phyloP scores from a whole-genome alignment of 2,797 vertebrate species.

The Bovichtus variegatus region DNA sequence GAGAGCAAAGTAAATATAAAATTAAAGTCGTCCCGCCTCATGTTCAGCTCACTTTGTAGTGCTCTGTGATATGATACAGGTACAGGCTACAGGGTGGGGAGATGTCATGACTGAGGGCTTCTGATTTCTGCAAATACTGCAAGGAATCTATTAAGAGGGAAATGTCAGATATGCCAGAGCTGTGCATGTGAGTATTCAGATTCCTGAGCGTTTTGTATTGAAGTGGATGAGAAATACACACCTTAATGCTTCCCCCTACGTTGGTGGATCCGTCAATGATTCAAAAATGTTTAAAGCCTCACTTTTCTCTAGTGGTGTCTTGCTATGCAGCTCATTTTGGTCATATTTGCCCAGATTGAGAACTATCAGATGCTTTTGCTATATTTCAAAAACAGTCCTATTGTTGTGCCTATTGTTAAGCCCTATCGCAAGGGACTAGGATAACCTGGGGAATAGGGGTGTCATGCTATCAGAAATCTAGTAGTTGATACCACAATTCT shows the following conservation, averaged over 20 bases:
- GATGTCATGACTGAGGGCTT: conserved; percentile 49
- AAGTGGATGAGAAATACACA: conserved; percentile 20
- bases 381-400: not conserved
- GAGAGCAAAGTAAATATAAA: conserved; percentile 39
- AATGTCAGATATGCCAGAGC: conserved; percentile 52
- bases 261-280: not conserved
- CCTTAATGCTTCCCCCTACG: not conserved
- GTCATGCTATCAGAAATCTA: too few species aligned
- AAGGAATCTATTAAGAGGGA: conserved; percentile 57
- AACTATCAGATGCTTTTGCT: not conserved
- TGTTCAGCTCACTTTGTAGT: conserved; percentile 58
- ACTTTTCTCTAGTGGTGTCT: not conserved
- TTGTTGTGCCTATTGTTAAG: too few species aligned
- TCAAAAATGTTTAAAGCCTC: not conserved
- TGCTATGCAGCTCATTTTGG: not conserved
- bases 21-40: conserved; percentile 47
- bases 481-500: too few species aligned
- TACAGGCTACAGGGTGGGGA: conserved; percentile 62
- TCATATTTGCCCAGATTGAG: not conserved
- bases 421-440: too few species aligned
- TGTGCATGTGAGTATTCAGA: conserved; percentile 33
- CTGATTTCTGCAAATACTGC: conserved; percentile 46
- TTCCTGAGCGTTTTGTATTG: conserved; percentile 6
- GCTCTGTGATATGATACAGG: conserved; percentile 50
- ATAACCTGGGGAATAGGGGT: too few species aligned